Evolutionary conservation across 2,888 invertebrate species (phyloP), one percentile per base, ranked within the genome.

Genomic region (Eristalis intricaria): DNA sequence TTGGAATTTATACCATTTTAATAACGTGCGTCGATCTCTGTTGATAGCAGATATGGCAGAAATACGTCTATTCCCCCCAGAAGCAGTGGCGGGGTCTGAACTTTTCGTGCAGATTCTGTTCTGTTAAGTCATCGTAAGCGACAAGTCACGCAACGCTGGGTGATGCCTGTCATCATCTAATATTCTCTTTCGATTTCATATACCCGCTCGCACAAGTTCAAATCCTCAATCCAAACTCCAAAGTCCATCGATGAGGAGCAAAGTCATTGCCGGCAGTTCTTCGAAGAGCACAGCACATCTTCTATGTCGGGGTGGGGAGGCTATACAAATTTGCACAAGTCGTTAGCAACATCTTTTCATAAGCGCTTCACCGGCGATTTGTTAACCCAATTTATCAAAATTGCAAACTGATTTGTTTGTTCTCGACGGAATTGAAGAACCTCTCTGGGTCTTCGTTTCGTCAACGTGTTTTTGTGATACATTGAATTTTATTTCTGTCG

Each of bases 361-460:
- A 35, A 23, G 10, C 56, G 56, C 71, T 40, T 43, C 40, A 43
- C 5, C 22, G 63, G 26, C 40, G n/a, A 26, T 75, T 66, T 65
- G 58, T 75, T 75, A 66, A 22, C 66, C 65, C 60, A 75, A 75
- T 75, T 66, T 66, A 50, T 40, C 64, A 50, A 64, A 64, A 26
- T 71, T 29, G 22, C n/a, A 29, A 35, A 22, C 64, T 50, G 43
- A 64, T 29, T 35, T 64, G 35, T 22, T 74, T 64, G 38, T 22
- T 64, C 43, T 50, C 2, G 50, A 50, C n/a, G 19, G 19, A 50
- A n/a, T 19, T 60, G 2, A 32, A 70, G 70, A 60, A 70, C 26
- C 38, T 73, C 63, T 63, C 29, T 40, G 7, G 32, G 3, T 13
- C 13, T 43, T 43, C 63, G 15, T 15, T 5, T 60, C 26, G 13